phyloP scores from a whole-genome alignment of 2,888 invertebrate species.

The Ophioninae sp. region DNA sequence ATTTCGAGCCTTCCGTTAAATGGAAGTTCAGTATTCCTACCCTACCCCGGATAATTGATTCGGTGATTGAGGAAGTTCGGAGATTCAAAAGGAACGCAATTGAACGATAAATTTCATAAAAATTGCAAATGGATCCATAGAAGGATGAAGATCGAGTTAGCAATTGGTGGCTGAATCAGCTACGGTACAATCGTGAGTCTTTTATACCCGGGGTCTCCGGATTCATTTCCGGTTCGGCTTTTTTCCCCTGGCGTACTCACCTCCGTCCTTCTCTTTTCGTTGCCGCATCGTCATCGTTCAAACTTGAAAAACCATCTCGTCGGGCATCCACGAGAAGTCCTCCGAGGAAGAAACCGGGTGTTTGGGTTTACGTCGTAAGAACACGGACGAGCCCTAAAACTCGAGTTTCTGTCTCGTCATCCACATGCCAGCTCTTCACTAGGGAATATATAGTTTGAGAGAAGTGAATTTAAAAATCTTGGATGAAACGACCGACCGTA shows the following conservation, averaged over 20 bases:
- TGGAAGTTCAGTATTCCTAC: too few relatives aligned
- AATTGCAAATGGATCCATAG: conserved; percentile 16
- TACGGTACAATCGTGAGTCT: conserved; percentile 5
- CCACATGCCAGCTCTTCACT: conserved; percentile 10
- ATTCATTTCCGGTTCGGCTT: conserved; percentile 27
- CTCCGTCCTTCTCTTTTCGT: background rate
- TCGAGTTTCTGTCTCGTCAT: conserved; percentile 43
- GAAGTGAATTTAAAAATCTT: conserved; percentile 24
- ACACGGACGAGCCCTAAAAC: conserved; percentile 31
- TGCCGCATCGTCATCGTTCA: conserved; percentile 39
- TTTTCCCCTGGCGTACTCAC: background rate
- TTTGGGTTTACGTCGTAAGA: conserved; percentile 24
- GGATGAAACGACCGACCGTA: conserved; percentile 1
- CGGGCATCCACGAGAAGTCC: background rate
- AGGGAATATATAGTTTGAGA: conserved; percentile 9
- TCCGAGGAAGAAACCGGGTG: conserved; percentile 24
- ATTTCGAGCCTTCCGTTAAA: too few relatives aligned
- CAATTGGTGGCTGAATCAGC: conserved; percentile 31
- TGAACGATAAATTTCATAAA: background rate
- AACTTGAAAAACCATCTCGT: conserved; percentile 29
- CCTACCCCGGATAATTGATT: background rate
- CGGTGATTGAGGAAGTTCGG: background rate
- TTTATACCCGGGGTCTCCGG: conserved; percentile 3
- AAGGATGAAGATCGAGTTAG: conserved; percentile 7
- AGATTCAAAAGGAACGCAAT: background rate